Evolutionary conservation across 2,113 vertebrate genomes (phyloP), one percentile per base, ranked within the genome.

Genomic region (Pygoscelis adeliae): DNA sequence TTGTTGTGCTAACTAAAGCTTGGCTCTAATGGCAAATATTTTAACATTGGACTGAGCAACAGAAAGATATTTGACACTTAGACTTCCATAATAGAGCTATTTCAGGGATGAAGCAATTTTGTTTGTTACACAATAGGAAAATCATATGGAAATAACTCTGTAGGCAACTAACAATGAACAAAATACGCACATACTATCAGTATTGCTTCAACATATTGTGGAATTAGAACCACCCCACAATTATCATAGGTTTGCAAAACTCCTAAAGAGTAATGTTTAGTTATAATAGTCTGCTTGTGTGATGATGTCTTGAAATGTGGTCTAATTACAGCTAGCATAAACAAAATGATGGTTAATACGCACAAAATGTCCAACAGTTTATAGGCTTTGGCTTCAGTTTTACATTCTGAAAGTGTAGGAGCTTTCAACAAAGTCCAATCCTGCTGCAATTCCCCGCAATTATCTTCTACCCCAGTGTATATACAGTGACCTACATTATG

Each of bases 271-370:
- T 29, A 83, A 72, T 72, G 40, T 69, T 87, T 89, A 91, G 25
- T 52, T 91, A 61, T 76, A 91, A 73, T 29, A 55, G 12, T 72
- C 14, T 87, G 18, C 85, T 83, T 89, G 47, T n/a, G 49, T 65
- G 42, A 66, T 58, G 73, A 30, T 73, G 71, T 66, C 78, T 61
- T 78, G 58, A 73, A 82, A 59, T 50, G 63, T 30, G 90, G 66
- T 95, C 34, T 93, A 96, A 91, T 95, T 97, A 58, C 85, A 95
- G 27, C 26, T 78, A 71, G 8, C 34, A 80, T 93, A 92, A 97
- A 96, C 87, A 83, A 53, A 88, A 49, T 4, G 49, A 27, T 79
- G 59, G 81, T 77, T 95, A 92, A 89, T 90, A 71, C 1, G 40
- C 50, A 85, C 59, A 94, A 84, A 94, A 93, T 46, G 44, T n/a